These are phyloP conservation scores for Brienomyrus brachyistius DNA, from an alignment of 2,113 vertebrate species.

Conservation along the genomic window DNA sequence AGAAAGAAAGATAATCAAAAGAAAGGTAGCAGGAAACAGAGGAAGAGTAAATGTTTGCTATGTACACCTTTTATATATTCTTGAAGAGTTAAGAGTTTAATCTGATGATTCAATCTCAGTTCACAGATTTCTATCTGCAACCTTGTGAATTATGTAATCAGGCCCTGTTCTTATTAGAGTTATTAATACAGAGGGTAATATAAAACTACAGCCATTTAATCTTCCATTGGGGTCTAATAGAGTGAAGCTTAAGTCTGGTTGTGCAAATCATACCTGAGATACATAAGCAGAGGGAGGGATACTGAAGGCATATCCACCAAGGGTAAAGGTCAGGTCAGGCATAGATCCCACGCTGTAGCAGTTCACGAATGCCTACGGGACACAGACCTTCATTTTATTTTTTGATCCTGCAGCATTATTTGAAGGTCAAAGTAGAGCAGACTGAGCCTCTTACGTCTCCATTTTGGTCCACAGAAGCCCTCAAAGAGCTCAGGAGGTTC, in stretches of 20 bases:
- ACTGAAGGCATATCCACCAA: conserved; percentile 39
- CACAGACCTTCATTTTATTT: neutral
- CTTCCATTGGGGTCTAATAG: neutral
- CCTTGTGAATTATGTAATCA: too few relatives aligned
- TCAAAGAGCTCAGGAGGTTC: conserved; percentile 46
- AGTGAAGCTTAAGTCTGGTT: neutral
- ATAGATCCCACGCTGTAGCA: conserved; percentile 38
- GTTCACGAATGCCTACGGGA: conserved; percentile 40
- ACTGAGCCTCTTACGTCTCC: conserved; percentile 45
- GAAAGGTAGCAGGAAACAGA: neutral
- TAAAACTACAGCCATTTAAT: too few relatives aligned
- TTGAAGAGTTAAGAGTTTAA: neutral
- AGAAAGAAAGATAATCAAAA: neutral
- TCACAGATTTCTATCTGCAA: too few relatives aligned
- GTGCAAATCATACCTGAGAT: conserved; percentile 30
- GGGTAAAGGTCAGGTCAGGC: conserved; percentile 49
- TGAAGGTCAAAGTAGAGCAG: neutral
- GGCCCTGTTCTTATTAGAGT: too few relatives aligned
- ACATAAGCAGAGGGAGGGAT: conserved; percentile 39
- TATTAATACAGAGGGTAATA: too few relatives aligned
- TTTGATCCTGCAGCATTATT: neutral
- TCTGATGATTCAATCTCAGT: neutral
- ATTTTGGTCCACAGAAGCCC: conserved; percentile 36
- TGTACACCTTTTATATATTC: neutral
- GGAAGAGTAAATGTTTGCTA: neutral